Base-by-base conservation (phyloP, 2,797 vertebrate species). In the Pipistrellus kuhlii region DNA sequence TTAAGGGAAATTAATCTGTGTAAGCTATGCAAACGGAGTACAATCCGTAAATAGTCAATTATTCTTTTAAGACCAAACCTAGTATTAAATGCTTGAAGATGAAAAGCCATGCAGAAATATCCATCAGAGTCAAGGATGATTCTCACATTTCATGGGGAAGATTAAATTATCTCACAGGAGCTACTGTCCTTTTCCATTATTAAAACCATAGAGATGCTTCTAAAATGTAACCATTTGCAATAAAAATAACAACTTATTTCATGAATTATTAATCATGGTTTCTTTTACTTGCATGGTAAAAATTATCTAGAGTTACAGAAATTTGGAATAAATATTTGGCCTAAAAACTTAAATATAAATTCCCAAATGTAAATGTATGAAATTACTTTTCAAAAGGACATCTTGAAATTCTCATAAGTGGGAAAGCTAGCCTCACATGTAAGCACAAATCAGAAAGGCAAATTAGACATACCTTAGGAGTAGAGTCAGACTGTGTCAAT, bases 181-280 rank as follows among this genome's bases (percentile, higher is more conserved):
- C 14, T 11, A 46, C 51, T 68, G 32, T 93, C 41, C 4, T 94
- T 93, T 85, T 90, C 55, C 48, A 93, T 90, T 46, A 68, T 2
- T 62, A 41, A 93, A 94, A 59, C 25, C 21, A 90, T 17, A 82
- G 66, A 85, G 46, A 91, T 53, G 27, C 12, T 8, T 55, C 35
- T 64, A 66, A 87, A 90, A 93, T 87, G 55, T 72, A 82, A 78
- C 14, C 25, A 77, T 48, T 84, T 88, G 25, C 27, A 64, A 46
- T 84, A 83, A 91, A 5, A 93, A 73, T 91, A 57, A 72, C 32
- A 94, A 82, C 27, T 95, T 84, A 7, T 72, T 95, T 93, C 18
- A 76, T 76, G 8, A 91, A 90, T 55, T 32, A 83, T 83, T 83
- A 88, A 87, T 81, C 30, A 90, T 30, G 27, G 23, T 62, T 68